Evolutionary conservation across 2,113 vertebrate genomes (phyloP), one percentile per base, ranked within the genome.

Genomic region (Pyrgilauda ruficollis): DNA sequence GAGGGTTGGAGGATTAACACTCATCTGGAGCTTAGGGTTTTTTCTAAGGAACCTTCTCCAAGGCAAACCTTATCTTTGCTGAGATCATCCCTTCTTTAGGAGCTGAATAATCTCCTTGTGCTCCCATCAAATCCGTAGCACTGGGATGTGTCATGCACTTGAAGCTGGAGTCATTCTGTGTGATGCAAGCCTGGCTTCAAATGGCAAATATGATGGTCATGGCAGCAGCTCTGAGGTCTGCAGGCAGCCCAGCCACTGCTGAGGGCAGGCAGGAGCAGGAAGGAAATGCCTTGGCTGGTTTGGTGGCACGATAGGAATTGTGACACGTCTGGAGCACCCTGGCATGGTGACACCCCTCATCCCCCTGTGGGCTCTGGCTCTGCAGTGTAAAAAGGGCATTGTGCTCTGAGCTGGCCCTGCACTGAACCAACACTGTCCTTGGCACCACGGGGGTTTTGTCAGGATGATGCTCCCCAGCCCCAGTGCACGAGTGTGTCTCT

Each of bases 51-150:
- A 87, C 66, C 66, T 91, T 89, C 84, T 93, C 69, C 61, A 35
- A 88, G 89, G 66, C 87, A 94, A 88, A 92, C 64, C 9, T 93
- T 97, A 92, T 94, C 92, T 89, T 84, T 87, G 94, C 83, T 93
- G 94, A 94, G 93, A 93, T 93, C 94, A 93, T 94, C 89, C 86
- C 73, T 81, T 88, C 90, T 93, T 89, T 92, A 78, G 91, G 52
- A 89, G 68, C 86, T 72, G 64, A 77, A 50, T 87, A 95, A 94
- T 93, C 52, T 6, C 64, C 61, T 83, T 72, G 89, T 78, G 89
- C 69, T 55, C 37, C 80, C 72, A 16, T 44, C 64, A 52, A 16
- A 19, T 23, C 10, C 18, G 52, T 31, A 9, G 61, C 79, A 43
- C 52, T 8, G n/a, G 63, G 22, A 70, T 33, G 74, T 84, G 62